Evolutionary conservation across 1,140 invertebrate species (phyloP).

Genomic region (Theocolax elegans): DNA sequence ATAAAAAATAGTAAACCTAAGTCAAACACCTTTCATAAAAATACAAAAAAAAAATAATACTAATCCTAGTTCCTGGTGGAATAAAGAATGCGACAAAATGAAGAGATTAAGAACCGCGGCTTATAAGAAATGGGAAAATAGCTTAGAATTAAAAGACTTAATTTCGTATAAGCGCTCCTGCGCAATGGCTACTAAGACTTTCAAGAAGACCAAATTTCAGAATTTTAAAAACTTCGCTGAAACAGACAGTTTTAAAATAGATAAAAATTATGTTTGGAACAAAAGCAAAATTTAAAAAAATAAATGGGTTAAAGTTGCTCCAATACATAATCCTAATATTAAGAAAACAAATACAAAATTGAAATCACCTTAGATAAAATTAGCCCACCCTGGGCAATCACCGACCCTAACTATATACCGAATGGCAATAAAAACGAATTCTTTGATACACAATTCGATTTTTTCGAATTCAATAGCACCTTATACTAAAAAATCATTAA

Average conservation of each 20-base stretch:
- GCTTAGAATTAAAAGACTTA: no score
- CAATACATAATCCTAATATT: no score
- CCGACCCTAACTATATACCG: not conserved
- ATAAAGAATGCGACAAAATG: no score
- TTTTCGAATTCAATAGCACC: not conserved
- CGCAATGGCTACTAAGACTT: not conserved
- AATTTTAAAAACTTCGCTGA: slow-evolving; percentile 13
- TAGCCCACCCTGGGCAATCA: no score
- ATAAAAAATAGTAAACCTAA: no score
- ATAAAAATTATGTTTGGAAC: not conserved
- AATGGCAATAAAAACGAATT: not conserved
- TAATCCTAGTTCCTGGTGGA: no score
- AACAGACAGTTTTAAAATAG: not conserved
- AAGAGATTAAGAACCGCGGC: no score
- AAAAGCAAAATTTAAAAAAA: not conserved
- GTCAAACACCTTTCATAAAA: no score
- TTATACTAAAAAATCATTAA: not conserved
- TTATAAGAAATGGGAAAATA: no score
- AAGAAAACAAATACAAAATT: no score
- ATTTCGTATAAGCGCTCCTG: not conserved
- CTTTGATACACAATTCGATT: not conserved
- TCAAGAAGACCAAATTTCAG: slow-evolving; percentile 16
- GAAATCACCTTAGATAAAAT: no score
- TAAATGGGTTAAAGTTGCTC: no score
- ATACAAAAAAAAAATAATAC: slow-evolving; percentile 16